Conservation (phyloP, 2,797 vertebrate genomes). For the Liasis olivaceus region DNA sequence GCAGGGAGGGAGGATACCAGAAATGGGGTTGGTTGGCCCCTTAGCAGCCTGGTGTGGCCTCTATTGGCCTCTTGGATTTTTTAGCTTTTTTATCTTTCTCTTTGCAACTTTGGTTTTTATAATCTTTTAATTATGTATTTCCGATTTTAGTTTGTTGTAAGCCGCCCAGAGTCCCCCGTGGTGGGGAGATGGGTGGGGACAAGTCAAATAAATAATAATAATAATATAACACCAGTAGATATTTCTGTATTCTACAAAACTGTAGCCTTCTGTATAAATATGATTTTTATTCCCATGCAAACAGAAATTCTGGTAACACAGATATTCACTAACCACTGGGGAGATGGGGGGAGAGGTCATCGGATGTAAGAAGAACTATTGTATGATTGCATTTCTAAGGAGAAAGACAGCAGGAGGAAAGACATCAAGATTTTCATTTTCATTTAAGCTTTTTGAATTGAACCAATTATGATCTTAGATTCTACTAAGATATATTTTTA, state of each 20-base stretch:
- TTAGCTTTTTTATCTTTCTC: too few relatives aligned
- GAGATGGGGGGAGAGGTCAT: not conserved
- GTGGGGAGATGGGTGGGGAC: too few relatives aligned
- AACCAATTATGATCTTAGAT: not conserved
- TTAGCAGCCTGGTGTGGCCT: too few relatives aligned
- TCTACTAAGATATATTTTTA: not conserved
- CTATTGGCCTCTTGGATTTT: too few relatives aligned
- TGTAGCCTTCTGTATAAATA: not conserved
- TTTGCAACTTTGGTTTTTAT: too few relatives aligned
- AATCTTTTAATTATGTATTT: too few relatives aligned
- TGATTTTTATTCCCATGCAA: not conserved
- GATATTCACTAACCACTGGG: not conserved
- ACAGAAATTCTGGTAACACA: not conserved
- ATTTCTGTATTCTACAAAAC: not conserved
- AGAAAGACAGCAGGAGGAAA: not conserved
- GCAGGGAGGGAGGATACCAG: too few relatives aligned
- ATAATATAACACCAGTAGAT: not conserved
- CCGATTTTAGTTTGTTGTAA: too few relatives aligned
- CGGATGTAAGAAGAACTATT: not conserved
- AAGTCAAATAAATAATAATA: too few relatives aligned
- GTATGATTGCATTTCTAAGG: not conserved
- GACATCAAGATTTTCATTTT: not conserved
- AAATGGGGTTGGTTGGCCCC: too few relatives aligned
- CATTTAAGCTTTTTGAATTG: not conserved
- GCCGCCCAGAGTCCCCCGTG: too few relatives aligned